Evolutionary conservation across 2,888 invertebrate genomes (phyloP), one percentile per base, ranked within the genome.

Genomic region (Drosophila austrosaltans): DNA sequence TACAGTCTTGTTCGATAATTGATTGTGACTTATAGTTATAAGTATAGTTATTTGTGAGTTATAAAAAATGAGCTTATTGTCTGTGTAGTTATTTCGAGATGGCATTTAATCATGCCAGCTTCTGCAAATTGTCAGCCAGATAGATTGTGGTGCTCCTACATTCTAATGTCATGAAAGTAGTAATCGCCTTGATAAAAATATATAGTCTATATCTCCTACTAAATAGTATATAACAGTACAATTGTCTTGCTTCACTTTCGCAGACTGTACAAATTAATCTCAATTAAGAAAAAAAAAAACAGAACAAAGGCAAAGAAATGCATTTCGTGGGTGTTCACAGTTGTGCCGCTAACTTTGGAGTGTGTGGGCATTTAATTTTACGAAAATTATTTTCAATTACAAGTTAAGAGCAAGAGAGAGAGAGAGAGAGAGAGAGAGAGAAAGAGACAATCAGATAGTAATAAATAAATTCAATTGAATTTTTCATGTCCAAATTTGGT

Each of bases 401-500:
- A 36, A 53, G 8, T 4, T 40, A 22, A 42, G 48, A 54, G 5
- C 1, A 1, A 36, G 36, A 10, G 8, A 1, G 8, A 8, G 1
- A 2, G 5, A 5, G 44, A 25, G 44, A 25, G 28, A 8, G 53
- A 16, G 2, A 20, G 10, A 40, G 1, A 7, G 36, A 36, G 20
- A 42, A 1, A 42, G 42, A 40, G 53, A 54, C 42, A 39, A 25
- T 20, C 20, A 62, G 42, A 28, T 32, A 42, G 56, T 53, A 58
- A 42, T 25, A 65, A 40, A 62, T 53, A 60, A 81, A 75, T 82
- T 82, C 79, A 82, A 82, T 85, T 85, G 79, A 82, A 79, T 75
- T 77, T 82, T 79, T 82, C 83, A 71, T 75, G 81, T 86, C 68
- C 83, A 64, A 82, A 85, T 82, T 82, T 81, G 82, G 82, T 74